Conservation (phyloP, 2,888 invertebrate species). For the Andrena chrysosceles region DNA sequence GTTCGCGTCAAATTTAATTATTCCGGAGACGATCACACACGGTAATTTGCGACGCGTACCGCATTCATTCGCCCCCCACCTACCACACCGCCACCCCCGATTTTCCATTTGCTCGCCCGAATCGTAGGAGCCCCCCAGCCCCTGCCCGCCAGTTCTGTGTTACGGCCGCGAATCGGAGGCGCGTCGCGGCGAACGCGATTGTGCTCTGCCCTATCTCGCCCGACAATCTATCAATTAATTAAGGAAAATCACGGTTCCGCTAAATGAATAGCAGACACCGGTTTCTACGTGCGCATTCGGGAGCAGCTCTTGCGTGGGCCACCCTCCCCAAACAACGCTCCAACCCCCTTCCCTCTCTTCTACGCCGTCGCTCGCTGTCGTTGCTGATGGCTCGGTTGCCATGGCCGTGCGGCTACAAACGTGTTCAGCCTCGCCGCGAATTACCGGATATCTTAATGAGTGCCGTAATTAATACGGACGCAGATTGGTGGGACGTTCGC, state of each 20-base stretch:
- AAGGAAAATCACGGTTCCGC: constrained; percentile 82
- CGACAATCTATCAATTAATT: constrained; percentile 84
- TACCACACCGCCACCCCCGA: background rate
- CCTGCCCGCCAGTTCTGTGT: background rate
- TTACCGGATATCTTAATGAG: constrained; percentile 84
- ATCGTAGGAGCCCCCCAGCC: background rate
- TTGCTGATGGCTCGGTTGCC: constrained; percentile 39
- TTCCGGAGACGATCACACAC: constrained; percentile 78
- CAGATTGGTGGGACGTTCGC: constrained; percentile 81
- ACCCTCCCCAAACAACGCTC: constrained; percentile 10
- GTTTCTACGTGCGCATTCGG: constrained; percentile 66
- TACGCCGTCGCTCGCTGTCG: too few relatives aligned
- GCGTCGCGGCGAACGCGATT: constrained; percentile 68
- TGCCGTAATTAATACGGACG: constrained; percentile 84
- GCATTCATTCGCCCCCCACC: constrained; percentile 31
- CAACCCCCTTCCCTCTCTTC: too few relatives aligned
- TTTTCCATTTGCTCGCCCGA: constrained; percentile 54
- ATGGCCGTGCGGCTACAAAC: constrained; percentile 51
- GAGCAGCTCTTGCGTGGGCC: background rate
- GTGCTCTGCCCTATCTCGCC: constrained; percentile 75
- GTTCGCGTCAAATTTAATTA: constrained; percentile 80
- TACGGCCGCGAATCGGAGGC: constrained; percentile 24
- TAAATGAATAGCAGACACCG: constrained; percentile 76
- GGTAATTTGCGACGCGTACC: constrained; percentile 73
- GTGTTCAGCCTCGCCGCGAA: constrained; percentile 76